These are phyloP conservation scores for Orbicella faveolata DNA, from an alignment of 64 coral and sea anemone genomes.

Conservation along the genomic window DNA sequence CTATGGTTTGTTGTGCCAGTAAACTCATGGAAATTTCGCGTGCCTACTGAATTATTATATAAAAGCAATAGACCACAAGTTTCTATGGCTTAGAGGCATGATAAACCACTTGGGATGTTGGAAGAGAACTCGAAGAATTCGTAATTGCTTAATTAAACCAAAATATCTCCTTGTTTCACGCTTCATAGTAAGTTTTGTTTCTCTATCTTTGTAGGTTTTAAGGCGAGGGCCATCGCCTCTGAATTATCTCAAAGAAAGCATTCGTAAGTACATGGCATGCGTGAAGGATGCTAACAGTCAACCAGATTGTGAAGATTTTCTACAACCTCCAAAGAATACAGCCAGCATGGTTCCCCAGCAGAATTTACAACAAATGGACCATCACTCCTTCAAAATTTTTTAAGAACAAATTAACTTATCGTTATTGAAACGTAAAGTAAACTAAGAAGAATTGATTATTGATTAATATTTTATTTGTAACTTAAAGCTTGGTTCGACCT, in stretches of 20 bases:
- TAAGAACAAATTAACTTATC: neutral
- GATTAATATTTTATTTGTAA: too few relatives aligned
- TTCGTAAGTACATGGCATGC: constrained; percentile 14
- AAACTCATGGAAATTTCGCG: too few relatives aligned
- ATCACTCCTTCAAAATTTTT: constrained; percentile 24
- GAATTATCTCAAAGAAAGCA: constrained; percentile 40
- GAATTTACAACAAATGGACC: neutral
- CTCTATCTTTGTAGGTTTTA: neutral
- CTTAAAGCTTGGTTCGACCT: too few relatives aligned
- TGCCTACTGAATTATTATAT: too few relatives aligned
- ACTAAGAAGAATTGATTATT: too few relatives aligned
- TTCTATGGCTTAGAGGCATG: too few relatives aligned
- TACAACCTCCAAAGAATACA: neutral
- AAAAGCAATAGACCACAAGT: too few relatives aligned
- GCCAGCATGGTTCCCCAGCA: neutral
- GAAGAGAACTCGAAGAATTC: too few relatives aligned
- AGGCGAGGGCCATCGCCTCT: constrained; percentile 30
- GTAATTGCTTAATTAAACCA: too few relatives aligned
- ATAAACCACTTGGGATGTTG: too few relatives aligned
- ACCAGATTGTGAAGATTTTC: constrained; percentile 19
- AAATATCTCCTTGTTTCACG: too few relatives aligned
- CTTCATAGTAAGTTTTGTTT: neutral
- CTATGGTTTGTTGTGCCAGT: too few relatives aligned
- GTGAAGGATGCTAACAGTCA: neutral
- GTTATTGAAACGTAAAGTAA: neutral